A percentile compares a stretch with the other conserved stretches of the same genome.
Evolutionary conservation across 1,140 invertebrate genomes (phyloP).

Genomic region (Caenorhabditis brenneri): DNA sequence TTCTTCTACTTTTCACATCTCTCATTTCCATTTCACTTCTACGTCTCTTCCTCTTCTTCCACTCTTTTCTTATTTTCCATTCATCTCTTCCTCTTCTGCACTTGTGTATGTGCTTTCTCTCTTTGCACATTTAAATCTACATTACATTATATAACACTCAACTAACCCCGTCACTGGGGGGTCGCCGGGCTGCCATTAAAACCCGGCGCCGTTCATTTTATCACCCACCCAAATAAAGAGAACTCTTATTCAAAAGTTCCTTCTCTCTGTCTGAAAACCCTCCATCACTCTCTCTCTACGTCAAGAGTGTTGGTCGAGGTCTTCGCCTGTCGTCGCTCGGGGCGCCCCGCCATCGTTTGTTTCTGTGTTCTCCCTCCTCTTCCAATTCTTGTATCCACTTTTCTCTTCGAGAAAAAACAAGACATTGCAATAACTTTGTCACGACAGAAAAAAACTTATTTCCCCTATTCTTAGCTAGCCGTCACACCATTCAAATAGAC

Average conservation of each 20-base stretch:
- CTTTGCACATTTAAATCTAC: constrained; percentile 6
- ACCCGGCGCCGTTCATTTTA: background rate
- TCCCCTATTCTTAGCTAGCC: background rate
- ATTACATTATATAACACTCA: background rate
- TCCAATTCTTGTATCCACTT: background rate
- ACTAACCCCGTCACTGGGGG: background rate
- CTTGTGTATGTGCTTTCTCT: background rate
- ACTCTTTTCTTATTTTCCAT: background rate
- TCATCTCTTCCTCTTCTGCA: background rate
- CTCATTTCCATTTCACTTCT: background rate
- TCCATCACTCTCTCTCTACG: background rate
- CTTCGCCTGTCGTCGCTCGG: background rate
- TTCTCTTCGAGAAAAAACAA: background rate
- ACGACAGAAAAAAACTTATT: background rate
- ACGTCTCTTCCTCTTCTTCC: background rate
- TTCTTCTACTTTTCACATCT: background rate
- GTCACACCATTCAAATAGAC: background rate
- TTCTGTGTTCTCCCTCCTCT: too few relatives aligned
- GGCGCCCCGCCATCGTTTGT: background rate
- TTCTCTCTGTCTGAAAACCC: background rate
- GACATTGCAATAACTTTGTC: background rate
- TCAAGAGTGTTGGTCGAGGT: background rate
- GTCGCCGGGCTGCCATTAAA: background rate
- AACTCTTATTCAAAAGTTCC: background rate
- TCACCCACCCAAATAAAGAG: background rate